Base-by-base conservation (phyloP, 2,113 vertebrate genomes). In the Pleuronectes platessa region DNA sequence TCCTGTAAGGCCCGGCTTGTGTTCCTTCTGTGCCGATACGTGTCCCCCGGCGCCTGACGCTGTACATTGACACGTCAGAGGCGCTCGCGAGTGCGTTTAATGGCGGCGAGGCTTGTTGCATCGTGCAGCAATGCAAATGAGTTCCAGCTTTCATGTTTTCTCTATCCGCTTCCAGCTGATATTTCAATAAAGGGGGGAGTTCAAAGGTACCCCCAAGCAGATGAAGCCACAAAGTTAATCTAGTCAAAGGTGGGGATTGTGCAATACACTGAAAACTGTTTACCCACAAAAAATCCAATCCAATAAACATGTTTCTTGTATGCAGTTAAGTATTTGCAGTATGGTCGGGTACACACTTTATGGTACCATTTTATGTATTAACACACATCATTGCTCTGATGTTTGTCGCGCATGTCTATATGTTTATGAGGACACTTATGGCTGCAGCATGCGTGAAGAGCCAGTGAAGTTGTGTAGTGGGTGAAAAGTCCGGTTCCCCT, bases 131-230 rank as follows among this genome's bases (percentile, higher is more conserved):
- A 64, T 55, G 49, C 26, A 74, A 20, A 56, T 61, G 6, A 15
- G 9, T n/a, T 42, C 62, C 26, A 47, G 65, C 59, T 71, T 71
- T 86, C 53, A 74, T 67, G 58, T 75, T 59, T 31, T 24, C 35
- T 0, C 42, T 68, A n/a, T n/a, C 64, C 3, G 45, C 61, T 71
- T 26, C 54, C 9, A 51, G 61, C 60, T 54, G 59, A 82, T 70
- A 47, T 81, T 61, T 61, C 54, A 65, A 20, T 31, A 37, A 7
- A 31, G 64, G 65, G 31, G 23, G 20, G 49, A 68, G 17, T 61
- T 73, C 74, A 70, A n/a, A 75, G 66, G 67, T 68, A 10, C 45
- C 65, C 14, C 61, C 37, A 17, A 70, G 60, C 18, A 51, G 61
- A 23, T 18, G 64, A 11, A 56, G 35, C 42, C 47, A 24, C 21